These are phyloP conservation scores for Stictonetta naevosa DNA, from an alignment of 2,113 vertebrate species.

Conservation along the genomic window DNA sequence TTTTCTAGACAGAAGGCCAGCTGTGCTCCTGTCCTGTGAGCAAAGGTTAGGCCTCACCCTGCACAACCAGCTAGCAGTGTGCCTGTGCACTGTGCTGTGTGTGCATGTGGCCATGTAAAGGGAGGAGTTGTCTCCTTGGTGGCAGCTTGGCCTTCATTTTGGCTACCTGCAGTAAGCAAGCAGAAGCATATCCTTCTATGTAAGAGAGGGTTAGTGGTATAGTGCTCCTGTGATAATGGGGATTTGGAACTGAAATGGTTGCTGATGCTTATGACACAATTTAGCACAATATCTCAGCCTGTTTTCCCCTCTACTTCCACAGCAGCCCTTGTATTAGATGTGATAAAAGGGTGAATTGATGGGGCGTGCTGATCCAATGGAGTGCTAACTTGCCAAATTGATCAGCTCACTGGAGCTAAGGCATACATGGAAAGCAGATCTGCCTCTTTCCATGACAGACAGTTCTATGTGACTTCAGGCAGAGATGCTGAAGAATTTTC, in stretches of 20 bases:
- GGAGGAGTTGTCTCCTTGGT: too few relatives aligned
- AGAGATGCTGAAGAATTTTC: background rate
- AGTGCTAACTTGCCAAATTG: background rate
- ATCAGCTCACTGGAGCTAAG: background rate
- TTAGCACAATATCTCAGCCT: background rate
- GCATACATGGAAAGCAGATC: background rate
- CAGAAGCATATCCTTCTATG: too few relatives aligned
- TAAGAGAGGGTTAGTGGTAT: too few relatives aligned
- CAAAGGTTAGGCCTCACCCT: background rate
- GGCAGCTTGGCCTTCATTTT: too few relatives aligned
- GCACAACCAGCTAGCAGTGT: background rate
- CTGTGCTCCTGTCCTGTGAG: background rate
- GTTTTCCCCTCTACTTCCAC: background rate
- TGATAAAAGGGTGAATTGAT: background rate
- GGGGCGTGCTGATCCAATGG: background rate
- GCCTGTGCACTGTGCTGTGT: too few relatives aligned
- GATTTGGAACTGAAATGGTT: background rate
- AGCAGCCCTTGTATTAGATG: background rate
- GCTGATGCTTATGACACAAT: background rate
- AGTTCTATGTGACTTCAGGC: background rate
- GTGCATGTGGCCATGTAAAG: too few relatives aligned
- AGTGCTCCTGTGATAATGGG: too few relatives aligned
- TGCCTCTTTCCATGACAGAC: background rate
- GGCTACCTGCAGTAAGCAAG: too few relatives aligned
- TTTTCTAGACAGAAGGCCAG: background rate